These are phyloP conservation scores for Austrolebias charrua DNA, from an alignment of 2,797 vertebrate species.

Conservation along the genomic window DNA sequence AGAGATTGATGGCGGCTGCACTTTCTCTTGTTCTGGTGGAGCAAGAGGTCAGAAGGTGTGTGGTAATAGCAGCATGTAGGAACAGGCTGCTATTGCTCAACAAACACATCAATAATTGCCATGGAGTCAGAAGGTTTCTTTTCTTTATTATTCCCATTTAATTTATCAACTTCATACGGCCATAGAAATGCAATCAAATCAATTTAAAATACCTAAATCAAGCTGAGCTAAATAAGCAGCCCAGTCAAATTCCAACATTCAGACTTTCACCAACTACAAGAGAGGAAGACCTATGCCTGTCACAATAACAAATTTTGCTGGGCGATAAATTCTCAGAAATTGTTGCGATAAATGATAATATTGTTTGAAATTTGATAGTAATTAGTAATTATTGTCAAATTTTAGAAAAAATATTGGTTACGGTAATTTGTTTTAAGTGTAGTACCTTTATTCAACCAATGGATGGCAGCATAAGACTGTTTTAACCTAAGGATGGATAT, in stretches of 20 bases:
- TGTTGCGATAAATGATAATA: too few relatives aligned
- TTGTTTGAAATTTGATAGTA: too few relatives aligned
- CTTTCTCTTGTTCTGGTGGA: constrained; percentile 47
- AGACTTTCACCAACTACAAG: constrained; percentile 32
- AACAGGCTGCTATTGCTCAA: constrained; percentile 55
- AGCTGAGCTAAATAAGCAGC: constrained; percentile 13
- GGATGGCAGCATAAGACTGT: too few relatives aligned
- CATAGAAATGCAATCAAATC: not conserved
- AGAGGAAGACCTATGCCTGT: constrained; percentile 26
- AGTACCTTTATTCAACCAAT: too few relatives aligned
- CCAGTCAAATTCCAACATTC: constrained; percentile 36
- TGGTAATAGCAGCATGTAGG: constrained; percentile 57
- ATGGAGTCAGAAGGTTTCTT: constrained; percentile 6
- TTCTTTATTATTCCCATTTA: too few relatives aligned
- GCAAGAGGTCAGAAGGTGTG: constrained; percentile 47
- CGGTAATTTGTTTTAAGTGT: too few relatives aligned
- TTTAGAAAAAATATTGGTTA: too few relatives aligned
- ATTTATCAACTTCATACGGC: constrained; percentile 7
- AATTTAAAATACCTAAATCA: too few relatives aligned
- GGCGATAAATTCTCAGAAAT: too few relatives aligned
- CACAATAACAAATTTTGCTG: too few relatives aligned
- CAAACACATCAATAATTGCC: constrained; percentile 50
- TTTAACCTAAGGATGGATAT: too few relatives aligned
- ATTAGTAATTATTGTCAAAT: too few relatives aligned
- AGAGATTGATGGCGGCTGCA: constrained; percentile 49